A percentile compares a stretch with the other conserved stretches of the same genome.
Conservation (phyloP, 2,888 invertebrate species). For the Falcaria lacertinaria region DNA sequence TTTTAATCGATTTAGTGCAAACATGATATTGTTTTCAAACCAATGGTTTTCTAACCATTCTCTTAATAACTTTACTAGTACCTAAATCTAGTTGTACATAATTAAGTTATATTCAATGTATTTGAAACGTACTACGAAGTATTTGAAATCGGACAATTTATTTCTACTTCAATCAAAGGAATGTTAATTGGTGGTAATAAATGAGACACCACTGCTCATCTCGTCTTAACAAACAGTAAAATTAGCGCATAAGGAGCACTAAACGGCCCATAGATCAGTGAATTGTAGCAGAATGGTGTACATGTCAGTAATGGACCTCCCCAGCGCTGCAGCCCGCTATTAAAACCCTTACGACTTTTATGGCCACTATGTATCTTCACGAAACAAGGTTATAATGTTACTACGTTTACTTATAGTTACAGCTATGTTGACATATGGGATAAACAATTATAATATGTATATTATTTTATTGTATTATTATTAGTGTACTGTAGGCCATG, state of each 20-base stretch:
- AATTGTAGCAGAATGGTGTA: constrained; percentile 39
- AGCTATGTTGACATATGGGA: too few species aligned
- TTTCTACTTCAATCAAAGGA: background rate
- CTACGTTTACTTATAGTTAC: too few species aligned
- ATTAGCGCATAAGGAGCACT: constrained; percentile 14
- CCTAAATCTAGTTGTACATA: too few species aligned
- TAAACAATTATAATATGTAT: constrained; percentile 22
- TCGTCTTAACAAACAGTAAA: background rate
- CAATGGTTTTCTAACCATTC: too few species aligned
- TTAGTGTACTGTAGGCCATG: too few species aligned
- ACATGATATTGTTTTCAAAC: too few species aligned
- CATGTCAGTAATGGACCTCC: constrained; percentile 37
- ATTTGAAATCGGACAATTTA: too few species aligned
- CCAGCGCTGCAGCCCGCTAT: constrained; percentile 37
- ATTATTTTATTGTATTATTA: too few species aligned
- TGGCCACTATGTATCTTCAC: constrained; percentile 29
- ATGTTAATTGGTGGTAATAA: background rate
- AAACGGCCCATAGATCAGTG: constrained; percentile 28
- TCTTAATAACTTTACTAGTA: too few species aligned
- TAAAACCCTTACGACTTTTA: constrained; percentile 49
- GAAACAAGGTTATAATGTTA: constrained; percentile 33
- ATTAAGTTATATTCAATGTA: too few species aligned
- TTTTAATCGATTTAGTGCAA: too few species aligned
- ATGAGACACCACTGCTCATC: background rate
- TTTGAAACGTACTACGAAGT: too few species aligned